A percentile compares a stretch with the other conserved stretches of the same genome.
These are phyloP conservation scores for Melipona bicolor DNA, from an alignment of 2,888 invertebrate species.

Conservation along the genomic window DNA sequence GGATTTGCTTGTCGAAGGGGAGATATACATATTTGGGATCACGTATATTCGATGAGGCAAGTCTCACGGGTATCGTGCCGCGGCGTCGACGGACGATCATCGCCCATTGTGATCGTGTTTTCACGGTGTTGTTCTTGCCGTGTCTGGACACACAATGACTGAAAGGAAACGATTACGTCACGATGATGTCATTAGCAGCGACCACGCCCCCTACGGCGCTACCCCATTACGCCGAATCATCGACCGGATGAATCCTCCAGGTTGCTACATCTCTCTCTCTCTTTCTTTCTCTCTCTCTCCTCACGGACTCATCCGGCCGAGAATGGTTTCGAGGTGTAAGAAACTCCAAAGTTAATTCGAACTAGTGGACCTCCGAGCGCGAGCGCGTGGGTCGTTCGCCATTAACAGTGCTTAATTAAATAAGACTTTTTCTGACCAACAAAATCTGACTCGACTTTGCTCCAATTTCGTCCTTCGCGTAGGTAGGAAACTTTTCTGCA, in stretches of 20 bases:
- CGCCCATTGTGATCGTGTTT: constrained; percentile 71
- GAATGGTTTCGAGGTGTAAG: constrained; percentile 55
- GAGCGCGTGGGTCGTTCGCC: constrained; percentile 53
- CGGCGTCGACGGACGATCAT: constrained; percentile 34
- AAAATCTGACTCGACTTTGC: constrained; percentile 27
- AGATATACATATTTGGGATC: not conserved
- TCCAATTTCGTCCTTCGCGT: not conserved
- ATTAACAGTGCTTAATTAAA: constrained; percentile 67
- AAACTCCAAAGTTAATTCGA: constrained; percentile 64
- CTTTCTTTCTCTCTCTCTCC: constrained; percentile 4
- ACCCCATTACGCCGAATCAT: constrained; percentile 82
- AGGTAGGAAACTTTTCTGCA: no score
- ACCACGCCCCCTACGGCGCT: constrained; percentile 79
- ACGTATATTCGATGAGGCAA: not conserved
- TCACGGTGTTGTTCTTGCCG: constrained; percentile 71
- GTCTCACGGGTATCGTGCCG: constrained; percentile 60
- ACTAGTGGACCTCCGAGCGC: constrained; percentile 57
- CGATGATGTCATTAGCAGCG: constrained; percentile 81
- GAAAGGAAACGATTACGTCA: constrained; percentile 82
- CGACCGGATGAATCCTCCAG: constrained; percentile 69
- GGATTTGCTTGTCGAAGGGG: not conserved
- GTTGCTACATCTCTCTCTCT: constrained; percentile 6
- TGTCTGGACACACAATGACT: constrained; percentile 59
- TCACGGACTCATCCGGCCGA: constrained; percentile 15
- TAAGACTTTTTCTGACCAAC: constrained; percentile 59